Percentiles rank a stretch among this genome's conserved stretches.
Conservation (phyloP, 2,888 invertebrate genomes). For the Pilophorus perplexus region DNA sequence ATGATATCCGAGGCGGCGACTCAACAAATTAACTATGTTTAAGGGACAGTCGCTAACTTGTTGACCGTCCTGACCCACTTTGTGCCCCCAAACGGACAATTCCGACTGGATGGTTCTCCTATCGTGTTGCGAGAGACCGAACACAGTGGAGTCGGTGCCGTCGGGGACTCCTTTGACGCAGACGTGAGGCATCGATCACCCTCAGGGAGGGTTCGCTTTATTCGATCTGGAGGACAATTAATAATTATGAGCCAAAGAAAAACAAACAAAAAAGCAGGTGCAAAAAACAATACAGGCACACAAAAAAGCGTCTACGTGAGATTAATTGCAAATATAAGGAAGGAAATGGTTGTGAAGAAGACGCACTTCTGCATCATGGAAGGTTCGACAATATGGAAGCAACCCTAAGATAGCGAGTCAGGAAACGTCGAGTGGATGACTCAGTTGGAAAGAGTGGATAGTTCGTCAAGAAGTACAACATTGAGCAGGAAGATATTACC, state of each 20-base stretch:
- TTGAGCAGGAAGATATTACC: too few species aligned
- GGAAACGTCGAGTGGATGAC: too few species aligned
- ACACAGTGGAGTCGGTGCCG: constrained; percentile 49
- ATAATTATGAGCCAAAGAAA: constrained; percentile 10
- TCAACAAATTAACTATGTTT: constrained; percentile 42
- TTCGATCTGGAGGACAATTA: constrained; percentile 30
- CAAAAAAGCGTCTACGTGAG: too few species aligned
- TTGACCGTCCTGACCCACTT: constrained; percentile 49
- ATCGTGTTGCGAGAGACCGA: constrained; percentile 48
- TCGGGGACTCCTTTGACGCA: constrained; percentile 49
- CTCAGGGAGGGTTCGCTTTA: constrained; percentile 18
- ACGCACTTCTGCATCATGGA: too few species aligned
- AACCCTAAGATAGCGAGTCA: too few species aligned
- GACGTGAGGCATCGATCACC: constrained; percentile 49
- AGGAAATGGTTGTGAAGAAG: too few species aligned
- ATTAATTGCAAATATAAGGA: too few species aligned
- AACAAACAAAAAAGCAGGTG: constrained; percentile 2
- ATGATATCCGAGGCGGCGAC: constrained; percentile 47
- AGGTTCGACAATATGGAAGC: too few species aligned
- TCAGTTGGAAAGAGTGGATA: too few species aligned
- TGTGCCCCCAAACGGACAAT: constrained; percentile 47
- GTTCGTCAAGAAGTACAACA: too few species aligned
- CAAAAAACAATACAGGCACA: neutral
- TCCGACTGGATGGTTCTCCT: constrained; percentile 40
- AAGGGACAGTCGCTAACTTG: constrained; percentile 48